Conservation (phyloP, 2,113 vertebrate species). For the Oreochromis aureus region DNA sequence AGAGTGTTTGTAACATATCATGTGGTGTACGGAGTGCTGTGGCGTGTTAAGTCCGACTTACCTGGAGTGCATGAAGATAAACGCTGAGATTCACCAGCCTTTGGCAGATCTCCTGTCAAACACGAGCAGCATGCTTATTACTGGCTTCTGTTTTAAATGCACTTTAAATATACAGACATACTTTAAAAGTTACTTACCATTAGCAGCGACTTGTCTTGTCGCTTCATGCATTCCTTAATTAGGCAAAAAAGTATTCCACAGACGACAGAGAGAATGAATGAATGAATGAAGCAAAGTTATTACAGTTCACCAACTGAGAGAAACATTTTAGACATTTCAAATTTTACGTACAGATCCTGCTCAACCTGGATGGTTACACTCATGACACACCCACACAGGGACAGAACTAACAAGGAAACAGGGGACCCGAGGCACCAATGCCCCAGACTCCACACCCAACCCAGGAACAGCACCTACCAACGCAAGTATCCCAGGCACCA, state of each 20-base stretch:
- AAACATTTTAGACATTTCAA: background rate
- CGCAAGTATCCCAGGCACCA: background rate
- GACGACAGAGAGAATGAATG: no score
- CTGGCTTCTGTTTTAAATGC: background rate
- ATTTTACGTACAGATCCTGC: background rate
- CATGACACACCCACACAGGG: background rate
- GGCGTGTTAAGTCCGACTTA: conserved; percentile 34
- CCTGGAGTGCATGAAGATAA: conserved; percentile 85
- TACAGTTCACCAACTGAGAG: background rate
- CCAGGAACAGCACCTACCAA: background rate
- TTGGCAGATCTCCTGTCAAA: conserved; percentile 77
- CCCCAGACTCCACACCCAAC: accelerated
- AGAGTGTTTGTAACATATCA: background rate
- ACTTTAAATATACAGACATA: background rate
- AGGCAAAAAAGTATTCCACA: background rate
- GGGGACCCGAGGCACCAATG: background rate
- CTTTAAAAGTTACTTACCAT: conserved; percentile 26
- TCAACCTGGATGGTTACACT: accelerated
- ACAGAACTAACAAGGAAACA: background rate
- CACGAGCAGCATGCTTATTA: background rate
- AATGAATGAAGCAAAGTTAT: background rate
- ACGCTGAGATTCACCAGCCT: conserved; percentile 79
- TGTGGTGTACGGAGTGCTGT: background rate
- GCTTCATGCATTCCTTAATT: conserved; percentile 76
- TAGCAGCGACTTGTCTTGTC: conserved; percentile 62